Conservation (phyloP, 2,113 vertebrate genomes). For the Octodon degus region DNA sequence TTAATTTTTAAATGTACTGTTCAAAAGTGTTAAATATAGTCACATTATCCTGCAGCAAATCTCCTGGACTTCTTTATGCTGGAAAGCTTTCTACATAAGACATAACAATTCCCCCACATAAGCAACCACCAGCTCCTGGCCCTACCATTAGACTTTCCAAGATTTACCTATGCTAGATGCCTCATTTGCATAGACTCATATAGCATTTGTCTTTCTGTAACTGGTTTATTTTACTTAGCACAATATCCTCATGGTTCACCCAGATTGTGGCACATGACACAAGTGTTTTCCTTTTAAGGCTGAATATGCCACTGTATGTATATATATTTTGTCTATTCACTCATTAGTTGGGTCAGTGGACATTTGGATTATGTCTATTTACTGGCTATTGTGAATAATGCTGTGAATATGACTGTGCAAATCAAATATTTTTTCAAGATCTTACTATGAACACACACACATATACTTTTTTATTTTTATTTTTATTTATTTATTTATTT, state of each 20-base stretch:
- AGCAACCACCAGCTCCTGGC: not conserved
- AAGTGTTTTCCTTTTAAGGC: slow-evolving; percentile 8
- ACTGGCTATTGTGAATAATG: not conserved
- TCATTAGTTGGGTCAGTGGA: not conserved
- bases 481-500: no score
- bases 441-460: not conserved
- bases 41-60: not conserved
- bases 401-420: not conserved
- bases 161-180: slow-evolving; percentile 19
- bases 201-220: slow-evolving; percentile 30
- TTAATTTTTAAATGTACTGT: not conserved
- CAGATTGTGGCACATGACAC: not conserved
- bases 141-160: not conserved
- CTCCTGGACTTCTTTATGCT: not conserved
- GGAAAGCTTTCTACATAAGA: slow-evolving; percentile 9
- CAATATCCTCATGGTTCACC: slow-evolving; percentile 6
- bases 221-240: slow-evolving; percentile 28
- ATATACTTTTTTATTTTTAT: not conserved
- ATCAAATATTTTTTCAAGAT: slow-evolving; percentile 31
- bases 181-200: not conserved
- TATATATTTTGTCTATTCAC: slow-evolving; percentile 8
- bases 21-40: slow-evolving; percentile 29
- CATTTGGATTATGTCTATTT: not conserved
- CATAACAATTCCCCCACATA: not conserved
- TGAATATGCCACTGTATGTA: not conserved